phyloP scores from a whole-genome alignment of 2,113 vertebrate species.

The Rynchops niger region DNA sequence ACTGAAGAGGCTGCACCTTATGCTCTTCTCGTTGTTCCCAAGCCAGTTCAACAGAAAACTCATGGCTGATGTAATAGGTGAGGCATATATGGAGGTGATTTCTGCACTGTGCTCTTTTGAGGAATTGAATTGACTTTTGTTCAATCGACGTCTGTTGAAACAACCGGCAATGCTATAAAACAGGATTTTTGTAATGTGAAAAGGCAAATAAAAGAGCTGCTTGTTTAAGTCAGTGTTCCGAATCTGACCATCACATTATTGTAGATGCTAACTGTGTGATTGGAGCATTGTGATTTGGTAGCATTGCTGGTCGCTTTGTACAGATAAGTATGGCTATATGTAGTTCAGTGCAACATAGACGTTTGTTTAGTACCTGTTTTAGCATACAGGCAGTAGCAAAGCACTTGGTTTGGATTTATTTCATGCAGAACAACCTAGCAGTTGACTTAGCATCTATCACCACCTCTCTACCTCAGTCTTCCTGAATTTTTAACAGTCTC shows the following conservation, averaged over 20 bases:
- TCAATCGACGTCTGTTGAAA: neutral
- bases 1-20: too few species aligned
- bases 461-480: neutral
- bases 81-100: neutral
- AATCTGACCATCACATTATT: neutral
- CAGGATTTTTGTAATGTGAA: neutral
- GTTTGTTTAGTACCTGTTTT: neutral
- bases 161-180: neutral
- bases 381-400: neutral
- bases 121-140: neutral
- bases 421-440: neutral
- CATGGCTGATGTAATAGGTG: too few species aligned
- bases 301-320: neutral
- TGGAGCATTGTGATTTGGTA: neutral
- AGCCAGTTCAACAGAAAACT: neutral
- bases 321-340: neutral
- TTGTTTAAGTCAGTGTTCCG: neutral
- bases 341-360: neutral
- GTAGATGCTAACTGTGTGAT: too few species aligned
- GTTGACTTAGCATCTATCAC: neutral
- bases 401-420: neutral
- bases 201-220: neutral
- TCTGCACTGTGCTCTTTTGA: neutral
- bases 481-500: neutral
- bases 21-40: neutral